Evolutionary conservation across 1,140 invertebrate species (phyloP).

Genomic region (Cotesia glomerata): DNA sequence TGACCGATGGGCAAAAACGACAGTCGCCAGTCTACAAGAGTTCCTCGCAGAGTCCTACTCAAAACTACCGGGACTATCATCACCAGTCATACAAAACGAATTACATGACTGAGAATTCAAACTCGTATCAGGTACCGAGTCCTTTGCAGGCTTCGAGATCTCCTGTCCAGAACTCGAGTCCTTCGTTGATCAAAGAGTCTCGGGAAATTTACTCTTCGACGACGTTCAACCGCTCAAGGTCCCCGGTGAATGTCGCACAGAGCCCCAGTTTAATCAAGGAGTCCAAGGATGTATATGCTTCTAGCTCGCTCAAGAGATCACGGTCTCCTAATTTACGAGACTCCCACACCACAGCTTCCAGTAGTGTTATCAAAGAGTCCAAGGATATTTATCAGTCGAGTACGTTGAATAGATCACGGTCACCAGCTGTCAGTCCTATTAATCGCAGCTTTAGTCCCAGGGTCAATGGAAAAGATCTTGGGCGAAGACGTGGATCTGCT

Average conservation of each 20-base stretch:
- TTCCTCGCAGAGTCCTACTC: slow-evolving; percentile 46
- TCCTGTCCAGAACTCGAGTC: slow-evolving; percentile 47
- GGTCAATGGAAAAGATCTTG: slow-evolving; percentile 54
- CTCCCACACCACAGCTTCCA: slow-evolving; percentile 17
- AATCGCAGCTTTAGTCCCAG: slow-evolving; percentile 59
- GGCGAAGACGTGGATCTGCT: slow-evolving; percentile 43
- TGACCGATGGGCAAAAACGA: slow-evolving; percentile 44
- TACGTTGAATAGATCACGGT: slow-evolving; percentile 50
- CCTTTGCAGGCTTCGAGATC: slow-evolving; percentile 45
- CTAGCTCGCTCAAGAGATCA: slow-evolving; percentile 34
- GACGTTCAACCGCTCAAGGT: slow-evolving; percentile 51
- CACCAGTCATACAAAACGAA: slow-evolving; percentile 46
- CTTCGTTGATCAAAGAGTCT: slow-evolving; percentile 53
- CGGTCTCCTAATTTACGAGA: slow-evolving; percentile 32
- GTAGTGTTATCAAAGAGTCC: slow-evolving; percentile 51
- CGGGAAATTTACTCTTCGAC: slow-evolving; percentile 52
- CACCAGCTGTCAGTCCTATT: slow-evolving; percentile 52
- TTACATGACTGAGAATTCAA: slow-evolving; percentile 47
- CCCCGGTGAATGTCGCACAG: slow-evolving; percentile 43
- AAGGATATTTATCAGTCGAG: slow-evolving; percentile 54
- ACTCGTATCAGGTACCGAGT: slow-evolving; percentile 42
- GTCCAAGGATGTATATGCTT: slow-evolving; percentile 36
- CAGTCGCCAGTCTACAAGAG: slow-evolving; percentile 48
- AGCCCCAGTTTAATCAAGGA: slow-evolving; percentile 47
- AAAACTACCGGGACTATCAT: slow-evolving; percentile 43